Conservation (phyloP, 2,797 vertebrate genomes). For the Melanotaenia maccullochi region DNA sequence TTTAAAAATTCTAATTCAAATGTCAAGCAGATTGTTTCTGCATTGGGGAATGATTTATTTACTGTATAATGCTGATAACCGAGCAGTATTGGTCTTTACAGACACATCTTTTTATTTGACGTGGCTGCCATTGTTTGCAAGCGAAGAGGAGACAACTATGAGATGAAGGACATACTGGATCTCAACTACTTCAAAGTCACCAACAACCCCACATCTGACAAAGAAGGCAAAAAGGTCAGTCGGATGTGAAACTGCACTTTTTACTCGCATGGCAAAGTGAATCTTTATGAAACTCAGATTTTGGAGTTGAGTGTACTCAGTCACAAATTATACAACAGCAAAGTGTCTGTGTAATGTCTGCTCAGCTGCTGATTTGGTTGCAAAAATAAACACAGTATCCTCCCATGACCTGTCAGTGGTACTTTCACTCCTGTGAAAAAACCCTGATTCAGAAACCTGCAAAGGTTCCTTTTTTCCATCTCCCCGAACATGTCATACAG, state of each 20-base stretch:
- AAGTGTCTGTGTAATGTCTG: conserved; percentile 12
- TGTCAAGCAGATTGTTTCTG: not conserved
- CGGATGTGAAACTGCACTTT: not conserved
- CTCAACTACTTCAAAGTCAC: conserved; percentile 93
- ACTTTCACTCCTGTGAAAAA: conserved; percentile 19
- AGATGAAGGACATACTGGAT: conserved; percentile 96
- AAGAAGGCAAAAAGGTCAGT: conserved; percentile 92
- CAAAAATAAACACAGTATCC: not conserved
- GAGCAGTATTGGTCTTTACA: conserved; percentile 49
- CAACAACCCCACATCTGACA: conserved; percentile 91
- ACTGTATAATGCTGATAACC: not conserved
- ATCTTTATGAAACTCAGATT: not conserved
- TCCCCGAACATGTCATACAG: conserved; percentile 18
- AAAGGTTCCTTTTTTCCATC: not conserved
- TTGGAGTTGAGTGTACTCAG: not conserved
- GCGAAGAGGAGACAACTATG: conserved; percentile 94
- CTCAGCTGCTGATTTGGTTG: conserved; percentile 24
- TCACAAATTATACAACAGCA: not conserved
- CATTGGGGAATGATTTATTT: not conserved
- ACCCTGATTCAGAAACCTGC: conserved; percentile 4
- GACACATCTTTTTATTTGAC: conserved; percentile 96
- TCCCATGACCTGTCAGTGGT: not conserved
- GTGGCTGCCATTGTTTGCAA: conserved; percentile 93
- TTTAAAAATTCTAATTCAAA: not conserved
- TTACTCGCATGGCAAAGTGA: not conserved